phyloP scores from a whole-genome alignment of 2,113 vertebrate species.

The Zootoca vivipara region DNA sequence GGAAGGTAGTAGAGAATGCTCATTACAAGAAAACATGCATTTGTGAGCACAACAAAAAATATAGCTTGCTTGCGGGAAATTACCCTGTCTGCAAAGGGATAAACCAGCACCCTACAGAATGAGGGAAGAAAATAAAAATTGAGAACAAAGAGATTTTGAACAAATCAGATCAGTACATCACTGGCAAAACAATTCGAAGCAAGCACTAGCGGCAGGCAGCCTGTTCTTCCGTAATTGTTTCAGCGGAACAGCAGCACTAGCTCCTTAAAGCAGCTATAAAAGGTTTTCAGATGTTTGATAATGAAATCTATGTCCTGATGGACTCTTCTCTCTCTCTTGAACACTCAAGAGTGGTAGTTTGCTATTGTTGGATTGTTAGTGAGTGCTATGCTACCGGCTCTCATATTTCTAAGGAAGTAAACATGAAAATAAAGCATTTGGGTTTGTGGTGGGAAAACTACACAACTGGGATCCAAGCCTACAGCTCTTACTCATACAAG shows the following conservation, averaged over 20 bases:
- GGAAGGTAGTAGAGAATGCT: constrained; percentile 25
- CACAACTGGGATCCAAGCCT: constrained; percentile 4
- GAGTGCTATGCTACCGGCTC: neutral
- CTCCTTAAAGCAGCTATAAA: constrained; percentile 36
- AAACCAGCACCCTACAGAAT: constrained; percentile 15
- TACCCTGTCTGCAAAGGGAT: neutral
- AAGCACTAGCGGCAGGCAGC: neutral
- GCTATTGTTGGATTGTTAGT: neutral
- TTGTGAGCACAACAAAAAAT: constrained; percentile 20
- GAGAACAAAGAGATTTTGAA: constrained; percentile 34
- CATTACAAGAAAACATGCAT: constrained; percentile 35
- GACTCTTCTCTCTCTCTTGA: neutral
- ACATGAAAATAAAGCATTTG: constrained; percentile 35
- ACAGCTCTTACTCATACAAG: neutral
- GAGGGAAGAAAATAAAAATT: constrained; percentile 51
- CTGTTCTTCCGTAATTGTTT: constrained; percentile 28
- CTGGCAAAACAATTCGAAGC: constrained; percentile 32
- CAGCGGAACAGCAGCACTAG: constrained; percentile 9
- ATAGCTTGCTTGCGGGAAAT: constrained; percentile 27
- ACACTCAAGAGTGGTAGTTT: neutral
- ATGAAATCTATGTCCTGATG: neutral
- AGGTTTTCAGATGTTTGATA: constrained; percentile 32
- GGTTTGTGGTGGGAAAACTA: constrained; percentile 20
- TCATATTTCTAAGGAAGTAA: neutral
- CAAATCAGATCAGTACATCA: constrained; percentile 35